Conservation (phyloP, 1,140 invertebrate species). For the Thrips palmi region DNA sequence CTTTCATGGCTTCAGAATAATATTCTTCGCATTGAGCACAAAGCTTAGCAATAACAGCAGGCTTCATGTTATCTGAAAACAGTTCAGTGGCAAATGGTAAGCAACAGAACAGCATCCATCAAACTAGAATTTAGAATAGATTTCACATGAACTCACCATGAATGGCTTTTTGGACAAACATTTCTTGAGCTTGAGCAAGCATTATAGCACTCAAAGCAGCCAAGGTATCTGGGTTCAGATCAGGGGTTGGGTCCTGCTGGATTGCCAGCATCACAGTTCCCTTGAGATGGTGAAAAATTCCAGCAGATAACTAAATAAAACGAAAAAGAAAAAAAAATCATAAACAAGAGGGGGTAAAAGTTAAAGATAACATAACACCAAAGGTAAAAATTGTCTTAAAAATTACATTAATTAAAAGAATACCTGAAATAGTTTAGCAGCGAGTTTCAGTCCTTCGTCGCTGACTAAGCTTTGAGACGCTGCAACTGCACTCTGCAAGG, state of each 20-base stretch:
- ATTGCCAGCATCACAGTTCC: constrained; percentile 64
- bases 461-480: constrained; percentile 65
- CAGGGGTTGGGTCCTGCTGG: constrained; percentile 88
- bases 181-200: constrained; percentile 95
- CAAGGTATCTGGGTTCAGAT: constrained; percentile 83
- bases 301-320: constrained; percentile 65
- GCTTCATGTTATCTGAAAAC: constrained; percentile 78
- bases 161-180: constrained; percentile 87
- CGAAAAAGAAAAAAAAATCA: constrained; percentile 14
- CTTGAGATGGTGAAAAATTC: constrained; percentile 81
- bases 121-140: constrained; percentile 1
- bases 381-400: constrained; percentile 3
- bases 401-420: constrained; percentile 11
- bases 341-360: constrained; percentile 1
- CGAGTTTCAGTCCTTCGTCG: constrained; percentile 85
- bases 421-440: constrained; percentile 84
- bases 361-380: neutral
- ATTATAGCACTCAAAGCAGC: constrained; percentile 69
- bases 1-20: constrained; percentile 76
- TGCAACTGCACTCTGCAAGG: constrained; percentile 79
- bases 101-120: neutral
- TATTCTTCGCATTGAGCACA: constrained; percentile 83
- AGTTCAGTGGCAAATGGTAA: neutral
- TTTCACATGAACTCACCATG: constrained; percentile 37
- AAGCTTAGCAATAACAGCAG: constrained; percentile 77